phyloP scores from a whole-genome alignment of 92 coral and sea anemone species.

The Epizoanthus scotinus region DNA sequence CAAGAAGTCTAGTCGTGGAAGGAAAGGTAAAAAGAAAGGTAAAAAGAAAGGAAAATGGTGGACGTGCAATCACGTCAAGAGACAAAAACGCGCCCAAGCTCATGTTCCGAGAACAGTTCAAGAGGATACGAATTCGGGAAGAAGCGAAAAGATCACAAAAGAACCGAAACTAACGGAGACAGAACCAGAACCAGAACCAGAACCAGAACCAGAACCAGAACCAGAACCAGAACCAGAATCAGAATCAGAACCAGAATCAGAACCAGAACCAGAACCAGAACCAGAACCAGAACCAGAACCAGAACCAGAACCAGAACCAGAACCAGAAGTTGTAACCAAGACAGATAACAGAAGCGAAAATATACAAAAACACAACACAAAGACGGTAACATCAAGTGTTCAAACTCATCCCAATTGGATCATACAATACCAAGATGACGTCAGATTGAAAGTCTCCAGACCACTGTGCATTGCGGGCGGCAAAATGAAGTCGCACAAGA shows the following conservation, averaged over 20 bases:
- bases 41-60: conserved; percentile 33
- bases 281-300: too few species aligned
- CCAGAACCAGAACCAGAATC: too few species aligned
- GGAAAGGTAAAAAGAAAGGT: background rate
- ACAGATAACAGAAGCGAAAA: background rate
- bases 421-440: background rate
- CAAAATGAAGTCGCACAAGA: background rate
- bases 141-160: background rate
- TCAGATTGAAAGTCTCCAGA: background rate
- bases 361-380: background rate
- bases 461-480: background rate
- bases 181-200: too few species aligned
- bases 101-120: background rate
- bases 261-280: too few species aligned
- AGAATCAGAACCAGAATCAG: too few species aligned
- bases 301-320: too few species aligned
- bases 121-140: background rate
- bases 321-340: background rate
- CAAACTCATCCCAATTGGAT: background rate
- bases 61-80: background rate
- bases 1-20: background rate
- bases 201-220: too few species aligned
- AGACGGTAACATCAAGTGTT: background rate
- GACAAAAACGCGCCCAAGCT: background rate
- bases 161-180: too few species aligned